A percentile compares a stretch with the other conserved stretches of the same genome.
phyloP scores from a whole-genome alignment of 2,797 vertebrate genomes.

The Alfaro cultratus region DNA sequence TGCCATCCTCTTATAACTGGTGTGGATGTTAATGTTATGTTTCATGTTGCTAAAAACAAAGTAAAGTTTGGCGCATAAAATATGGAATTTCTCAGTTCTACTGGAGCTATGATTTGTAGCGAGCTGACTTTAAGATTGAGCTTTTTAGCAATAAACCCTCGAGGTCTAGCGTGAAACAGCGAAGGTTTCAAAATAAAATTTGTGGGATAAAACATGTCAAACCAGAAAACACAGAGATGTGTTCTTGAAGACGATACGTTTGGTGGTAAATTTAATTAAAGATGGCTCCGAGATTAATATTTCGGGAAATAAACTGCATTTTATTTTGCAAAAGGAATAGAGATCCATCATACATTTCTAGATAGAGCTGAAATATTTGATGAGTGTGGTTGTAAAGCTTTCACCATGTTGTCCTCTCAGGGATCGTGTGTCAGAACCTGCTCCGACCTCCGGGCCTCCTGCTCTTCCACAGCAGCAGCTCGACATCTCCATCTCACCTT shows the following conservation, averaged over 20 bases:
- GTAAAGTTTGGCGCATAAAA: background rate
- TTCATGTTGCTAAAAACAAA: background rate
- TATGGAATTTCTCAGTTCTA: too few species aligned
- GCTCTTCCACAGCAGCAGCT: conserved; percentile 84
- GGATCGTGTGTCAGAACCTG: conserved; percentile 69
- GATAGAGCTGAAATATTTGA: background rate
- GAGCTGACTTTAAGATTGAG: background rate
- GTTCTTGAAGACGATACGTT: background rate
- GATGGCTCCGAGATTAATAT: background rate
- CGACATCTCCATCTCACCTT: conserved; percentile 94
- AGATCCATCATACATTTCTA: background rate
- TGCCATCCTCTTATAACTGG: background rate
- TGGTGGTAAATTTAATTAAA: background rate
- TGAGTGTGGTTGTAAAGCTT: background rate
- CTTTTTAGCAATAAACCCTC: background rate
- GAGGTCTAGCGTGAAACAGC: background rate
- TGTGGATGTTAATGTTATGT: background rate
- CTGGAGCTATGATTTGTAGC: background rate
- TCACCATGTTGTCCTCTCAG: conserved; percentile 45
- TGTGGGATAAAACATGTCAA: background rate
- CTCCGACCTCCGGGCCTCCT: conserved; percentile 46
- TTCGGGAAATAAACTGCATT: background rate
- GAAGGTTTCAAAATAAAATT: background rate
- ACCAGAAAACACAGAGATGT: background rate
- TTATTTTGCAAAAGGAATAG: too few species aligned